These are phyloP conservation scores for Pandemis corylana DNA, from an alignment of 2,888 invertebrate genomes.

Conservation along the genomic window DNA sequence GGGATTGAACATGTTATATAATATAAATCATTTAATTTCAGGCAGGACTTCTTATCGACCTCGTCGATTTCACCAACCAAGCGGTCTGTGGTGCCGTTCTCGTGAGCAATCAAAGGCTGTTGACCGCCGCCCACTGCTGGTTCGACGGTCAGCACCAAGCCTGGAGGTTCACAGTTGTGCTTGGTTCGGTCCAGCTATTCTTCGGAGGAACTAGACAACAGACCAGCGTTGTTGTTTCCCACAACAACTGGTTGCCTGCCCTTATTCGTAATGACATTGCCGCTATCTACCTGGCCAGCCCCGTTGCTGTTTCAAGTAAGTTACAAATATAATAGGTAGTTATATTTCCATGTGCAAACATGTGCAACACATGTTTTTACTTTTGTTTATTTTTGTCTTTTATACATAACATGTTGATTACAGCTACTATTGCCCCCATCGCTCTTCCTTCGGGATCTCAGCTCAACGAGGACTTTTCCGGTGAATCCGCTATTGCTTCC, in stretches of 20 bases:
- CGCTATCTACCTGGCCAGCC: constrained; percentile 22
- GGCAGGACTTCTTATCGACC: constrained; percentile 49
- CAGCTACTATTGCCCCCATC: constrained; percentile 31
- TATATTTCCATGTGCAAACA: neutral
- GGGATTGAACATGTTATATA: neutral
- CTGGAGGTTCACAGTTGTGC: constrained; percentile 46
- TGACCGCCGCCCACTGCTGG: constrained; percentile 55
- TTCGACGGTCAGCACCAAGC: constrained; percentile 46
- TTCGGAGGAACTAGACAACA: constrained; percentile 28
- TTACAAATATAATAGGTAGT: neutral
- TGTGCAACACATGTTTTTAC: neutral
- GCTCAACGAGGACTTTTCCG: constrained; percentile 23
- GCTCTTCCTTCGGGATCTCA: constrained; percentile 22
- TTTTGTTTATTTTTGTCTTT: neutral
- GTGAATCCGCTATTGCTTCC: constrained; percentile 27
- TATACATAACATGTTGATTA: neutral
- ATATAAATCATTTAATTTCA: constrained; percentile 26
- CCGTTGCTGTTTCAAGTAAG: constrained; percentile 23
- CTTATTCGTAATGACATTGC: constrained; percentile 37
- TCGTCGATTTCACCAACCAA: constrained; percentile 43
- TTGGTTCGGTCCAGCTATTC: constrained; percentile 47
- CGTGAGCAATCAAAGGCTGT: constrained; percentile 40
- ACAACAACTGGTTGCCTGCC: constrained; percentile 21
- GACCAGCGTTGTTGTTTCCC: constrained; percentile 28
- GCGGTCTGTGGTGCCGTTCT: constrained; percentile 44